Conservation (phyloP, 2,888 invertebrate species). For the Nomada hirtipes region DNA sequence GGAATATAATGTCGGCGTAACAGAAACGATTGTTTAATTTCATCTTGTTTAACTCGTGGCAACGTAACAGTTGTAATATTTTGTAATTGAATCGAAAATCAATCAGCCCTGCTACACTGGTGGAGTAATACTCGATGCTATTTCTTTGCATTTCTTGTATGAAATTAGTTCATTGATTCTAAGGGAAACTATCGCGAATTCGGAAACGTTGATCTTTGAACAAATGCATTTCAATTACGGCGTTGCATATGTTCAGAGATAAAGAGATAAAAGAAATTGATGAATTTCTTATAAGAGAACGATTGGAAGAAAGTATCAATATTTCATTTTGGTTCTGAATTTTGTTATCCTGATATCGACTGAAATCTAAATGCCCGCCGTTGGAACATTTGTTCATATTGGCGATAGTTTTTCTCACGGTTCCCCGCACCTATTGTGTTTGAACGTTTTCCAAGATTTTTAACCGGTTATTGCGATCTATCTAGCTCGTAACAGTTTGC, state of each 20-base stretch:
- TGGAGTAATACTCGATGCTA: slow-evolving; percentile 22
- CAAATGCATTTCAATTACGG: neutral
- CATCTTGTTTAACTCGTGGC: neutral
- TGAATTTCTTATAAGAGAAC: neutral
- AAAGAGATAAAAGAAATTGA: neutral
- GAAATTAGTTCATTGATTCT: slow-evolving; percentile 9
- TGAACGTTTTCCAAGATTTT: neutral
- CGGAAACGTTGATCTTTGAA: neutral
- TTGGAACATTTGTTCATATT: neutral
- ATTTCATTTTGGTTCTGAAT: neutral
- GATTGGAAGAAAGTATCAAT: neutral
- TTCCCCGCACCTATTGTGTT: slow-evolving; percentile 1
- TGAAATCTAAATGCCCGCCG: neutral
- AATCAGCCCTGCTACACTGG: slow-evolving; percentile 36
- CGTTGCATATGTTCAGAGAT: slow-evolving; percentile 10
- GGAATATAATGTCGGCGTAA: slow-evolving; percentile 78
- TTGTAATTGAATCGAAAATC: neutral
- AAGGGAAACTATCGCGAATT: slow-evolving; percentile 30
- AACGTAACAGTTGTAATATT: neutral
- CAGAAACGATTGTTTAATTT: slow-evolving; percentile 31
- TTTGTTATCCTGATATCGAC: neutral
- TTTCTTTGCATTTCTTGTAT: slow-evolving; percentile 39
- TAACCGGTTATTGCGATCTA: neutral
- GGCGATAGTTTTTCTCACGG: slow-evolving; percentile 10
- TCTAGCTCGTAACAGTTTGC: neutral